Evolutionary conservation across 2,113 vertebrate genomes (phyloP).

Genomic region (Sardina pilchardus): DNA sequence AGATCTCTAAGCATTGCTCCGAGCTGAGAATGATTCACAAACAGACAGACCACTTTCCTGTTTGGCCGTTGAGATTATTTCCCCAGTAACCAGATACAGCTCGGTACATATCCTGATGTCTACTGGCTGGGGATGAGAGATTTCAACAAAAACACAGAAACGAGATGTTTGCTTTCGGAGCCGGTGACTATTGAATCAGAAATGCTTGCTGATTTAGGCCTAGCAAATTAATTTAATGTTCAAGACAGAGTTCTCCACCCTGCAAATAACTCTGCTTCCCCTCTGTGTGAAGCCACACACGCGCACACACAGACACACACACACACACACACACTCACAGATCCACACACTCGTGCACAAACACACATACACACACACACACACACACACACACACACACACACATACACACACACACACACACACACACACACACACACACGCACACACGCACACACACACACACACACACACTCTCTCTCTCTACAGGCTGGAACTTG

Average conservation of each 20-base stretch:
- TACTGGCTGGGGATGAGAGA: conserved; percentile 16
- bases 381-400: conserved; percentile 38
- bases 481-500: conserved; percentile 63
- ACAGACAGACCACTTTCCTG: conserved; percentile 5
- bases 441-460: conserved; percentile 45
- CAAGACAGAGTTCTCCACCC: conserved; percentile 33
- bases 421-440: neutral
- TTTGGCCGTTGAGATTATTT: conserved; percentile 20
- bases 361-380: conserved; percentile 47
- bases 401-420: neutral
- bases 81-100: conserved; percentile 24
- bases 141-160: conserved; percentile 5
- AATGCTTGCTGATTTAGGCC: conserved; percentile 15
- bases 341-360: conserved; percentile 33
- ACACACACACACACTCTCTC: conserved; percentile 56
- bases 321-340: neutral
- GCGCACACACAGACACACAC: neutral
- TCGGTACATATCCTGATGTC: neutral
- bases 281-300: neutral
- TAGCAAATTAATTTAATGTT: conserved; percentile 26
- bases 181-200: conserved; percentile 12
- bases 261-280: neutral
- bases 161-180: conserved; percentile 31
- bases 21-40: neutral
- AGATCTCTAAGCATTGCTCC: neutral